These are phyloP conservation scores for Melanostigma gelatinosum DNA, from an alignment of 2,113 vertebrate species.

Conservation along the genomic window DNA sequence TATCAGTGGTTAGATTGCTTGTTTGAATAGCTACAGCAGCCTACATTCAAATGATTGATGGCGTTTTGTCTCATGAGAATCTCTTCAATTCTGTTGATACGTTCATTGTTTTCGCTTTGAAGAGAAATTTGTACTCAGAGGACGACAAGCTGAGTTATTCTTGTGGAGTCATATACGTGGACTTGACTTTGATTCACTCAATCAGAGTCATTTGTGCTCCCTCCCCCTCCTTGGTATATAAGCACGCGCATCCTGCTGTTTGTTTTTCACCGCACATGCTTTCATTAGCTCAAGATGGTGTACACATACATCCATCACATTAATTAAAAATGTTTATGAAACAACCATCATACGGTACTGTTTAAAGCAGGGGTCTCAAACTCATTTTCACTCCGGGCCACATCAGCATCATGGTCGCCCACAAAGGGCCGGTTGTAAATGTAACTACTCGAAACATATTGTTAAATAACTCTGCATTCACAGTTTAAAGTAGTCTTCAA, in stretches of 20 bases:
- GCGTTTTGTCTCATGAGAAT: conserved; percentile 21
- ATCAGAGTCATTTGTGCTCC: conserved; percentile 43
- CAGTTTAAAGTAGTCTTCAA: no score
- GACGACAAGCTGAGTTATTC: conserved; percentile 13
- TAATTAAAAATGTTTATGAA: conserved; percentile 27
- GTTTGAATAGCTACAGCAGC: not conserved
- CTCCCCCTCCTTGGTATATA: conserved; percentile 31
- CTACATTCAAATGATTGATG: conserved; percentile 39
- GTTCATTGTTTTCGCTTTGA: conserved; percentile 17
- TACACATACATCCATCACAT: conserved; percentile 46
- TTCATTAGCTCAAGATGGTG: conserved; percentile 30
- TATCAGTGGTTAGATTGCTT: not conserved
- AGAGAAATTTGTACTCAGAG: conserved; percentile 8
- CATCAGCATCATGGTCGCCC: no score
- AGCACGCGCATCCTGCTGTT: conserved; percentile 34
- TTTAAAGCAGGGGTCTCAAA: no score
- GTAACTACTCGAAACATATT: no score
- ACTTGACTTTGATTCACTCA: conserved; percentile 59
- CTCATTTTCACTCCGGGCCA: no score
- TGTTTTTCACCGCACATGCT: conserved; percentile 17
- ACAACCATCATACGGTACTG: not conserved
- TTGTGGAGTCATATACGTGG: conserved; percentile 29
- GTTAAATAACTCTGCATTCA: no score
- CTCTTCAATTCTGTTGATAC: conserved; percentile 10
- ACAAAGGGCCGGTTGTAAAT: no score